Percentiles rank a stretch among this genome's conserved stretches.
These are phyloP conservation scores for Hormaphis cornu DNA, from an alignment of 1,140 invertebrate species.

Conservation along the genomic window DNA sequence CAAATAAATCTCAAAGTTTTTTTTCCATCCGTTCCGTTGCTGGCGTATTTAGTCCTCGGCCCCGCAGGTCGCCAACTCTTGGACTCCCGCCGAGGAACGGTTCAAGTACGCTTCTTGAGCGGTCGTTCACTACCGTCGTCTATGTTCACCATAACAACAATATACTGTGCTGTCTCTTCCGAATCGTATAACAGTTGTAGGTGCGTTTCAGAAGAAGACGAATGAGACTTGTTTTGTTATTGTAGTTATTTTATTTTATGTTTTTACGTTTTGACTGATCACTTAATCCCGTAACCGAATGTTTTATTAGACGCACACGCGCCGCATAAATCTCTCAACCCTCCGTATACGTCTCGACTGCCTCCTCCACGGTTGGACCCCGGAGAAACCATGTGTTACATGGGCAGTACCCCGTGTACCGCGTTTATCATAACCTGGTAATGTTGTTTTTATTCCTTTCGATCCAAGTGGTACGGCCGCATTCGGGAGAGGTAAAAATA, in stretches of 20 bases:
- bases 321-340: background rate
- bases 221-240: background rate
- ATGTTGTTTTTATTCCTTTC: too few relatives aligned
- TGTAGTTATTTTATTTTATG: too few relatives aligned
- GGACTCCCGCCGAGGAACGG: background rate
- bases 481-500: too few relatives aligned
- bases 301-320: constrained; percentile 19
- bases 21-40: background rate
- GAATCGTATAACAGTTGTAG: background rate
- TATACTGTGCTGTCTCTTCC: background rate
- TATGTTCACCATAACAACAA: background rate
- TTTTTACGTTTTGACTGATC: constrained; percentile 17
- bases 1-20: background rate
- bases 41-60: background rate
- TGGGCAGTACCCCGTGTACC: too few relatives aligned
- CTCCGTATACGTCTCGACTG: background rate
- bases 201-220: background rate
- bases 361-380: too few relatives aligned
- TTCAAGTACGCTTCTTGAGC: constrained; percentile 8
- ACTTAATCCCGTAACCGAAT: background rate
- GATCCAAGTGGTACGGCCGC: too few relatives aligned
- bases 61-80: background rate
- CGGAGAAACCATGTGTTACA: constrained; percentile 22
- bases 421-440: too few relatives aligned
- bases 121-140: background rate